Percentiles rank a stretch among this genome's conserved stretches.
phyloP scores from a whole-genome alignment of 1,140 invertebrate species.

The Habropoda laboriosa region DNA sequence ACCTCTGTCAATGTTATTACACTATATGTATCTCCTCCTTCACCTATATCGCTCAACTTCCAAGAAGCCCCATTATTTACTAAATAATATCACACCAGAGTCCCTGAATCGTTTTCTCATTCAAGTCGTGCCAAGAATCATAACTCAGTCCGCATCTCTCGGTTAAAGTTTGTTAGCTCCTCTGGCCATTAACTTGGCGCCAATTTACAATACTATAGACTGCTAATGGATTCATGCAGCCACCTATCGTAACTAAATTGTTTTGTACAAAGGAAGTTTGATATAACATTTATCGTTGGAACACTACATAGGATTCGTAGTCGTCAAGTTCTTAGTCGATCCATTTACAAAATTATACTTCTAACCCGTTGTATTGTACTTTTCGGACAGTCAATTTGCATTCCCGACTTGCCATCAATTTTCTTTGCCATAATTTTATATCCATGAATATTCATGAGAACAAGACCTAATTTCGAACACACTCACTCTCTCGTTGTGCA shows the following conservation, averaged over 20 bases:
- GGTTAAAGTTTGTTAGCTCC: background rate
- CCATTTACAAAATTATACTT: background rate
- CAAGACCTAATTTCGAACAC: background rate
- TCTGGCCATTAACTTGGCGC: background rate
- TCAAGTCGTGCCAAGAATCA: background rate
- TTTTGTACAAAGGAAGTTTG: background rate
- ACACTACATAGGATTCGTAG: background rate
- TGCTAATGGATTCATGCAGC: background rate
- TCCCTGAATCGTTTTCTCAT: background rate
- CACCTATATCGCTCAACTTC: no score
- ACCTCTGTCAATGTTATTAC: no score
- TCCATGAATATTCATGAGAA: slow-evolving; percentile 21
- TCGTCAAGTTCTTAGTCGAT: background rate
- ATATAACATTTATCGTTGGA: background rate
- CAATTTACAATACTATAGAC: background rate
- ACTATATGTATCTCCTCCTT: no score
- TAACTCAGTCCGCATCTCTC: background rate
- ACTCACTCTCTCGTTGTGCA: background rate
- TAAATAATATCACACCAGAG: background rate
- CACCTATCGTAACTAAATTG: background rate
- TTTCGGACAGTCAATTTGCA: background rate
- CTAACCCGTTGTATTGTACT: background rate
- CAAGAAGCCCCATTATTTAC: background rate
- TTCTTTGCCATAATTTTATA: slow-evolving; percentile 21
- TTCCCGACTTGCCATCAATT: slow-evolving; percentile 7